These are phyloP conservation scores for Caligus rogercresseyi DNA, from an alignment of 1,140 invertebrate genomes.

Conservation along the genomic window DNA sequence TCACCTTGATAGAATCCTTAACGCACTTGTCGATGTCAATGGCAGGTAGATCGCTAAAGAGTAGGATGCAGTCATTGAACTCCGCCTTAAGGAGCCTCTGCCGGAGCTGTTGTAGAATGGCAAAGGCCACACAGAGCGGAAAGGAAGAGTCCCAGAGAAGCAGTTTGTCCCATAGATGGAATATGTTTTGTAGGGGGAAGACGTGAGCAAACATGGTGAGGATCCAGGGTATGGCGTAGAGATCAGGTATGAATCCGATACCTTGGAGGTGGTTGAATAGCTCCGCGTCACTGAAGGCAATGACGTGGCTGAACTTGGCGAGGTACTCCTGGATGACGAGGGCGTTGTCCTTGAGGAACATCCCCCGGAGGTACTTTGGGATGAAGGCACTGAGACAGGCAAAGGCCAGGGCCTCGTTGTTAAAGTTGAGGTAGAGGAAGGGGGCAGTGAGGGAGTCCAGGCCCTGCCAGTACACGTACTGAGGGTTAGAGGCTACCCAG, in stretches of 20 bases:
- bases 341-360: constrained; percentile 97
- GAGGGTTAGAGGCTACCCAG: constrained; percentile 80
- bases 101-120: constrained; percentile 71
- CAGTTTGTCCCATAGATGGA: constrained; percentile 93
- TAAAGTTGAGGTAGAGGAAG: constrained; percentile 90
- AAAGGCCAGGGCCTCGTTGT: constrained; percentile 88
- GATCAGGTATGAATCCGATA: constrained; percentile 88
- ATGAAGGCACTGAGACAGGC: constrained; percentile 85
- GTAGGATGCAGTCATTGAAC: constrained; percentile 90
- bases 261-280: constrained; percentile 74
- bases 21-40: constrained; percentile 18
- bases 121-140: constrained; percentile 82
- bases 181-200: constrained; percentile 92
- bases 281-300: constrained; percentile 83
- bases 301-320: constrained; percentile 85
- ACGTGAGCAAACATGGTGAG: constrained; percentile 98
- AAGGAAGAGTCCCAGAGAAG: constrained; percentile 81
- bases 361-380: constrained; percentile 86
- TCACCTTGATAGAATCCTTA: constrained; percentile 28
- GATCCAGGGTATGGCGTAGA: constrained; percentile 99
- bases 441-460: constrained; percentile 92
- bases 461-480: constrained; percentile 99
- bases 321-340: constrained; percentile 92
- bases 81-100: constrained; percentile 65
- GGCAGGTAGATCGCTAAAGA: constrained; percentile 85